These are phyloP conservation scores for Rhagophthalmus giganteus DNA, from an alignment of 2,888 invertebrate species.

Conservation along the genomic window DNA sequence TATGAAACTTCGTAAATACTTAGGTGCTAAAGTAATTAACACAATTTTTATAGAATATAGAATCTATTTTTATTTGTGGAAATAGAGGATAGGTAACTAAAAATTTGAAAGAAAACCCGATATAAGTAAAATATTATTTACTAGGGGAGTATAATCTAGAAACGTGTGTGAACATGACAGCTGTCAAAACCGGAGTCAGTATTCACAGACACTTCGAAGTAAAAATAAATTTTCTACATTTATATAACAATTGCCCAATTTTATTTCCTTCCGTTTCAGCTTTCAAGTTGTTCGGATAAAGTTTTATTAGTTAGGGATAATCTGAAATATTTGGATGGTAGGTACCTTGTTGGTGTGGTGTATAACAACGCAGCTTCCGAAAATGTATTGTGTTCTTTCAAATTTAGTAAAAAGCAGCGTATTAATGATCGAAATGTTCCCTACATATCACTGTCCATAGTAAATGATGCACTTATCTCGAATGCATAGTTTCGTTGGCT, in stretches of 20 bases:
- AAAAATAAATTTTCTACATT: conserved; percentile 45
- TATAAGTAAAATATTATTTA: conserved; percentile 15
- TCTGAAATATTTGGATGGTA: too few relatives aligned
- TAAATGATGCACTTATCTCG: conserved; percentile 21
- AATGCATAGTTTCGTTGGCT: conserved; percentile 23
- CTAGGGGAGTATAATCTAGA: conserved; percentile 14
- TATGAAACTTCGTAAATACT: too few relatives aligned
- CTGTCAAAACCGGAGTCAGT: conserved; percentile 47
- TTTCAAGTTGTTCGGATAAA: too few relatives aligned
- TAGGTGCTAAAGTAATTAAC: too few relatives aligned
- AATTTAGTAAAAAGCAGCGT: conserved; percentile 10
- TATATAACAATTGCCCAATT: too few relatives aligned
- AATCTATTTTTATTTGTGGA: too few relatives aligned
- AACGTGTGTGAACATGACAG: conserved; percentile 40
- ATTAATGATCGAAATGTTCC: conserved; percentile 12
- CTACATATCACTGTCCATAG: conserved; percentile 18
- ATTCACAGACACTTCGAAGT: conserved; percentile 41
- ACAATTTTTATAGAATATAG: too few relatives aligned
- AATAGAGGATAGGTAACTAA: too few relatives aligned
- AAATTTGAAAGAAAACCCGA: conserved; percentile 7
- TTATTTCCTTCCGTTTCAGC: too few relatives aligned
- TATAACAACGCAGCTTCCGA: neutral
- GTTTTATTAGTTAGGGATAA: too few relatives aligned
- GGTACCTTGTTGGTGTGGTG: conserved; percentile 6
- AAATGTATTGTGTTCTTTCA: conserved; percentile 8